These are phyloP conservation scores for Epizoanthus scotinus DNA, from an alignment of 92 coral and sea anemone species.

Conservation along the genomic window DNA sequence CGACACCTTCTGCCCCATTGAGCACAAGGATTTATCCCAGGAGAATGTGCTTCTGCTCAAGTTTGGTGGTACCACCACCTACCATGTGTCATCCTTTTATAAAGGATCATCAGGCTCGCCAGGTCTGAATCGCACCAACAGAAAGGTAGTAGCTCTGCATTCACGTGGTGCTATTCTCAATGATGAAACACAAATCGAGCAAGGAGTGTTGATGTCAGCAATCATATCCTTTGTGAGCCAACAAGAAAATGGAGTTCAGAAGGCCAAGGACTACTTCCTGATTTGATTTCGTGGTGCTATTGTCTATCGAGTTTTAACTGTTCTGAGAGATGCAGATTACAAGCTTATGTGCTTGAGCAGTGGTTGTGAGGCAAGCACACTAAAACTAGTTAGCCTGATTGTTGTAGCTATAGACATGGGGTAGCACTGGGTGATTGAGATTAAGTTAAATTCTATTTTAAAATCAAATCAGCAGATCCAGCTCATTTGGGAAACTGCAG, in stretches of 20 bases:
- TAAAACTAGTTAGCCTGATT: no score
- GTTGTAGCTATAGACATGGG: no score
- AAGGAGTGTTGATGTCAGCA: background rate
- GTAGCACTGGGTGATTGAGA: no score
- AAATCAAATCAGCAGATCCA: no score
- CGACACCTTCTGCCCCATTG: background rate
- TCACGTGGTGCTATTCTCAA: background rate
- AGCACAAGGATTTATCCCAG: background rate
- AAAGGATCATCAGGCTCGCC: slow-evolving; percentile 1
- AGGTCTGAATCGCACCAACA: background rate
- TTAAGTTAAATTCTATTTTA: no score
- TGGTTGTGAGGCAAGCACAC: no score
- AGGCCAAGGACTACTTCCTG: no score
- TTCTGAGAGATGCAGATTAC: no score
- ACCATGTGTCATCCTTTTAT: background rate
- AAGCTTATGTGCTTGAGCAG: no score
- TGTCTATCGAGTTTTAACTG: no score
- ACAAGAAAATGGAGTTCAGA: background rate
- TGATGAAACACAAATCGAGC: background rate
- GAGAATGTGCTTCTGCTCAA: background rate
- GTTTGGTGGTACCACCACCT: background rate
- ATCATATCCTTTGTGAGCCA: background rate
- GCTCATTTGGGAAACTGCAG: no score
- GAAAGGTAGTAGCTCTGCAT: background rate
- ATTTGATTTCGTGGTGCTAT: no score